Conservation (phyloP, 2,113 vertebrate genomes). For the Tauraco erythrolophus region DNA sequence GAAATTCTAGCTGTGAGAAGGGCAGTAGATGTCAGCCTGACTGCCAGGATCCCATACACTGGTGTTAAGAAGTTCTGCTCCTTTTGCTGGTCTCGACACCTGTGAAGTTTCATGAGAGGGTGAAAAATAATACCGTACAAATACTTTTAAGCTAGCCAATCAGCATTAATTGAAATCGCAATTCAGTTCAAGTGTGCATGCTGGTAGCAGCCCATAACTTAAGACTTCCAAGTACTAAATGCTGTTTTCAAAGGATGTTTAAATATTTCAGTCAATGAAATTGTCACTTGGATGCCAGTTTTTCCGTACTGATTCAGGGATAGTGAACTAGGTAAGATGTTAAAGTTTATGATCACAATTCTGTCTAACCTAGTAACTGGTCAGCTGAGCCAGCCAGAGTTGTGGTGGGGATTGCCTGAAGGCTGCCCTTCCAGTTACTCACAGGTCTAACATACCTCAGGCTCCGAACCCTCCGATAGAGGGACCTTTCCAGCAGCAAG, state of each 20-base stretch:
- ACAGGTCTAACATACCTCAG: too few species aligned
- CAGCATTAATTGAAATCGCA: neutral
- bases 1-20: neutral
- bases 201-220: neutral
- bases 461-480: neutral
- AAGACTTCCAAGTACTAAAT: neutral
- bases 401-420: neutral
- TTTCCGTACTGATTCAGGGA: neutral
- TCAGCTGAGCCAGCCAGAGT: neutral
- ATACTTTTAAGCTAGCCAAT: neutral
- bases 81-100: neutral
- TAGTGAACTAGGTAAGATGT: neutral
- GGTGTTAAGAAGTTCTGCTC: neutral
- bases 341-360: neutral
- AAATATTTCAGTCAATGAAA: neutral
- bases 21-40: neutral
- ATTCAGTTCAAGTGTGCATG: neutral
- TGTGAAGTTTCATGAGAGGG: neutral
- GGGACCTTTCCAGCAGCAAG: neutral
- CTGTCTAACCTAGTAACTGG: too few species aligned
- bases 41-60: neutral
- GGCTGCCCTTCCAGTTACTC: fast-evolving
- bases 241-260: neutral
- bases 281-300: neutral
- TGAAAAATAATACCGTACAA: neutral